Evolutionary conservation across 2,888 invertebrate genomes (phyloP).

Genomic region (Bursaphelenchus okinawaensis): DNA sequence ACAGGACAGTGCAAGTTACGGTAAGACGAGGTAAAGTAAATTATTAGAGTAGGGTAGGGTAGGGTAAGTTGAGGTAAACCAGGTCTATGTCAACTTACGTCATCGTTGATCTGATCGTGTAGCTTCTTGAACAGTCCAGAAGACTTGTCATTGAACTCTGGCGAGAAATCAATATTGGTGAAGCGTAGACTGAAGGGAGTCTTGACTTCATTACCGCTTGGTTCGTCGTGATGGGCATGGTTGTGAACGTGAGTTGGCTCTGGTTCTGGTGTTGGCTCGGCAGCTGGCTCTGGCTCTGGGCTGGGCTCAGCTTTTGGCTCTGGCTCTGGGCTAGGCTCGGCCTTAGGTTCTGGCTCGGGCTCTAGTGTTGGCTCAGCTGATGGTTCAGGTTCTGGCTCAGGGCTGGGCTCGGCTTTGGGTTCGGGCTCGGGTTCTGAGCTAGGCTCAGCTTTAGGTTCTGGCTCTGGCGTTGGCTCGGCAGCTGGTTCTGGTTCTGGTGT

Average conservation of each 20-base stretch:
- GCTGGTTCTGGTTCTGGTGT: constrained; percentile 22
- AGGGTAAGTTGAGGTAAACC: no score
- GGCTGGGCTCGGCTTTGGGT: constrained; percentile 21
- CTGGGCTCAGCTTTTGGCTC: constrained; percentile 9
- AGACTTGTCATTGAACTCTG: constrained; percentile 28
- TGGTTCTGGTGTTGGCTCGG: constrained; percentile 21
- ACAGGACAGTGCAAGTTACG: not conserved
- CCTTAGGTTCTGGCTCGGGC: constrained; percentile 25
- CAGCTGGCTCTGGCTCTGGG: constrained; percentile 19
- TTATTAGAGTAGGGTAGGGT: not conserved
- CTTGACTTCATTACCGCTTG: constrained; percentile 22
- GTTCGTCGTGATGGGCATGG: constrained; percentile 13
- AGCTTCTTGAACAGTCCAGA: constrained; percentile 29
- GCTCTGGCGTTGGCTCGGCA: constrained; percentile 20
- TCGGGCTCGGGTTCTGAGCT: constrained; percentile 23
- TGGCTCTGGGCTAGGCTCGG: constrained; percentile 27
- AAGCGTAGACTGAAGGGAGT: constrained; percentile 33
- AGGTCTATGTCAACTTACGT: constrained; percentile 7
- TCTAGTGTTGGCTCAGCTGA: constrained; percentile 19
- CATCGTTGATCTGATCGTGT: constrained; percentile 31
- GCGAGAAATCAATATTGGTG: constrained; percentile 29
- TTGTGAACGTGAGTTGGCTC: constrained; percentile 13
- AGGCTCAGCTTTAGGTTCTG: constrained; percentile 22
- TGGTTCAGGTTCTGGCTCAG: constrained; percentile 21
- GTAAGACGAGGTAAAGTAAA: constrained; percentile 5